A percentile compares a stretch with the other conserved stretches of the same genome.
These are phyloP conservation scores for Laticauda colubrina DNA, from an alignment of 2,113 vertebrate species.

Conservation along the genomic window DNA sequence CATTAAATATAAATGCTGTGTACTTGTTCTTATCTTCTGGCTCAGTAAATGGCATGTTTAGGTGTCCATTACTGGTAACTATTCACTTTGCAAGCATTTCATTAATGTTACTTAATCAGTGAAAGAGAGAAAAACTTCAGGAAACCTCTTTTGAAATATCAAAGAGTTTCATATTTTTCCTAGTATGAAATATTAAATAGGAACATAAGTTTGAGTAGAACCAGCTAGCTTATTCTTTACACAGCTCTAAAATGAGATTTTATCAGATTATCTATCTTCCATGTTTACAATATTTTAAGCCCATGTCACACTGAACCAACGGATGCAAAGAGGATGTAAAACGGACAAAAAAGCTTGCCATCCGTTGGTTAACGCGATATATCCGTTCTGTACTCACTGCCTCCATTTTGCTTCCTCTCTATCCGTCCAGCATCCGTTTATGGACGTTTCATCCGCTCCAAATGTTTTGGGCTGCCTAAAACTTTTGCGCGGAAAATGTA, in stretches of 20 bases:
- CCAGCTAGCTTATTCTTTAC: not conserved
- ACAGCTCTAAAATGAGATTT: not conserved
- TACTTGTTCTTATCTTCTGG: not conserved
- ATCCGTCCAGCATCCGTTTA: too few relatives aligned
- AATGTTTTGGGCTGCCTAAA: too few relatives aligned
- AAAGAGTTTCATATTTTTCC: not conserved
- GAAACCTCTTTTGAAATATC: not conserved
- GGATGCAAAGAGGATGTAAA: too few relatives aligned
- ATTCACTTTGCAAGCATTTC: not conserved
- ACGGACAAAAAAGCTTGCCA: too few relatives aligned
- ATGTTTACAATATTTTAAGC: not conserved
- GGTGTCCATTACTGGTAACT: not conserved
- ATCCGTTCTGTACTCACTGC: too few relatives aligned
- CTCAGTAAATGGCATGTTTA: not conserved
- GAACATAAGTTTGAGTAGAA: not conserved
- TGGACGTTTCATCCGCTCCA: too few relatives aligned
- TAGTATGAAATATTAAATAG: not conserved
- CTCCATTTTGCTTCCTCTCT: too few relatives aligned
- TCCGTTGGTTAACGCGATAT: too few relatives aligned
- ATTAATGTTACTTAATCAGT: not conserved
- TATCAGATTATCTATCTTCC: not conserved
- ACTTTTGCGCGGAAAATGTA: too few relatives aligned
- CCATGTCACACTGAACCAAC: too few relatives aligned
- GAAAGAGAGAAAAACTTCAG: not conserved
- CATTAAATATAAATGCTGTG: slow-evolving; percentile 12